Evolutionary conservation across 2,888 invertebrate genomes (phyloP).

Genomic region (Lasioglossum marginatum): DNA sequence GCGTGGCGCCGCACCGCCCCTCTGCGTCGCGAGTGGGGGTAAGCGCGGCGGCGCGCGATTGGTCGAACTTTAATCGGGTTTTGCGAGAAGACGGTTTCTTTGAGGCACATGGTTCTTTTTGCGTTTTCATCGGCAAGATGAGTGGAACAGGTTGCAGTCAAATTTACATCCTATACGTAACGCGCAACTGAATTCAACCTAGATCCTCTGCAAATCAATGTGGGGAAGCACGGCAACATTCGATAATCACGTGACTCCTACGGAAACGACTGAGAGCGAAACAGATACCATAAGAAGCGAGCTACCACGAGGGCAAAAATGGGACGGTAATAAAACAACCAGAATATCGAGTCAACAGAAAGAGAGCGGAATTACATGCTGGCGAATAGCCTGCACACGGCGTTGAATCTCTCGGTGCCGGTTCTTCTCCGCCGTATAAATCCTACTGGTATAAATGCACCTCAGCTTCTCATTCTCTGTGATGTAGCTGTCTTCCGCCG

Average conservation of each 20-base stretch:
- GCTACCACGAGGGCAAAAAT: conserved; percentile 21
- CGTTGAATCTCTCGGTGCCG: conserved; percentile 94
- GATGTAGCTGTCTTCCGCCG: conserved; percentile 88
- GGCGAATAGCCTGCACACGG: conserved; percentile 93
- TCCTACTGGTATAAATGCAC: conserved; percentile 87
- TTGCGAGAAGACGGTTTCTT: not conserved
- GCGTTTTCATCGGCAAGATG: not conserved
- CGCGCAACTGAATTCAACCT: conserved; percentile 23
- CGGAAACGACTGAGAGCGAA: conserved; percentile 45
- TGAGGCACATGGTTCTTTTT: conserved; percentile 2
- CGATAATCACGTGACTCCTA: conserved; percentile 40
- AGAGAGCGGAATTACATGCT: conserved; percentile 89
- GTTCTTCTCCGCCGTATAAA: conserved; percentile 92
- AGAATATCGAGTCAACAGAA: conserved; percentile 61
- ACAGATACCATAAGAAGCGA: conserved; percentile 49
- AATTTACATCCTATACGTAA: conserved; percentile 17
- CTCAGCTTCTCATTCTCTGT: conserved; percentile 88
- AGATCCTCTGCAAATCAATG: conserved; percentile 56
- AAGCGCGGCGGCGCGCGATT: not conserved
- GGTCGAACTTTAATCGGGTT: not conserved
- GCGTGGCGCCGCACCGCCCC: not conserved
- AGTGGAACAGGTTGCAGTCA: not conserved
- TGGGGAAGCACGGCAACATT: conserved; percentile 55
- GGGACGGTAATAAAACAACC: conserved; percentile 22
- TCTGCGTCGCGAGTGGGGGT: not conserved